Evolutionary conservation across 2,113 vertebrate genomes (phyloP).

Genomic region (Parus major): DNA sequence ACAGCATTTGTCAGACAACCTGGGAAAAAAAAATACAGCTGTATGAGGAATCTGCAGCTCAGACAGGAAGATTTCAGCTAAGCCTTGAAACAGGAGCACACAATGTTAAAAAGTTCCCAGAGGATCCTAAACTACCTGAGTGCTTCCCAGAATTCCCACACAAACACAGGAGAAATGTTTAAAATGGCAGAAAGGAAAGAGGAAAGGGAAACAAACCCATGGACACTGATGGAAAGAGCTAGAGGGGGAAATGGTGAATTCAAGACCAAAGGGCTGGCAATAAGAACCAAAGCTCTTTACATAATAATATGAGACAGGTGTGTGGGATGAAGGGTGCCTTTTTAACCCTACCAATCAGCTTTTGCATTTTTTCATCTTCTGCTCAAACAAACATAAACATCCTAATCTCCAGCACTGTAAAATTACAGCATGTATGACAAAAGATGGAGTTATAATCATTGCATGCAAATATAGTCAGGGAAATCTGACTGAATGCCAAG

Average conservation of each 20-base stretch:
- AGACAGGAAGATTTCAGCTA: neutral
- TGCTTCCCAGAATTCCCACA: neutral
- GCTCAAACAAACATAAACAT: neutral
- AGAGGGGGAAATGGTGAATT: neutral
- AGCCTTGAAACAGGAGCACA: neutral
- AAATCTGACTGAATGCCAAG: neutral
- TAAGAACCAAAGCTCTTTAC: neutral
- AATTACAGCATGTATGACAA: neutral
- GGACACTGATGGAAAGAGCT: neutral
- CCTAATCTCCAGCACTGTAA: neutral
- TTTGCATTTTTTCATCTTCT: neutral
- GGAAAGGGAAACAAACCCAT: neutral
- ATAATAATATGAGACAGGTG: fast-evolving
- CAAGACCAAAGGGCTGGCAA: neutral
- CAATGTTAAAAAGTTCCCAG: neutral
- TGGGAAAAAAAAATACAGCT: neutral
- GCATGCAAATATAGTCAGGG: neutral
- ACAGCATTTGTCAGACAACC: neutral
- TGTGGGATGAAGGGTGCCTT: neutral
- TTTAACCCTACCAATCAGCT: neutral
- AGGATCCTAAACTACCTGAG: neutral
- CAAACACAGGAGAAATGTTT: neutral
- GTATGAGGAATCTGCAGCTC: neutral
- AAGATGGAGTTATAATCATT: neutral
- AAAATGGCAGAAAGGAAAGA: neutral